Conservation (phyloP, 2,113 vertebrate genomes). For the Sturnus vulgaris region DNA sequence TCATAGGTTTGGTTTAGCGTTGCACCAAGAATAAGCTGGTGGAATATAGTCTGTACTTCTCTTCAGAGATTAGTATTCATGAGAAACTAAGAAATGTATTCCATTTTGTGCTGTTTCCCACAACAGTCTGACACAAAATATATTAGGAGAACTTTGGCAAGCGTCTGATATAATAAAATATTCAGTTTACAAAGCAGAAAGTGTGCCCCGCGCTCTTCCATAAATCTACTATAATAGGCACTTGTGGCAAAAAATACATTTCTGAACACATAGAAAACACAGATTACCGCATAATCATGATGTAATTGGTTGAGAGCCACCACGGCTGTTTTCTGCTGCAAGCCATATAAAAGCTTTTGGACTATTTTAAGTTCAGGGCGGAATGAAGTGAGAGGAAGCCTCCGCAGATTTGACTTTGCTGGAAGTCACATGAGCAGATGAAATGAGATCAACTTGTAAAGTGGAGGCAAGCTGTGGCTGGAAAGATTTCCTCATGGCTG, state of each 20-base stretch:
- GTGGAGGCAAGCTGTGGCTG: constrained; percentile 15
- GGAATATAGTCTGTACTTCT: not conserved
- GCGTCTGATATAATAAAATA: constrained; percentile 25
- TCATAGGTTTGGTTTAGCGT: not conserved
- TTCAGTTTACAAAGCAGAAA: constrained; percentile 44
- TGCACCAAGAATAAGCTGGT: not conserved
- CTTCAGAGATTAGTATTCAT: constrained; percentile 6
- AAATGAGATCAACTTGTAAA: constrained; percentile 60
- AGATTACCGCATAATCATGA: constrained; percentile 45
- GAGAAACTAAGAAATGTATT: constrained; percentile 27
- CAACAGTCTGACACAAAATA: constrained; percentile 37
- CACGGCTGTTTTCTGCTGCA: constrained; percentile 29
- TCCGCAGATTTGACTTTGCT: constrained; percentile 56
- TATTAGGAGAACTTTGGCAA: constrained; percentile 35
- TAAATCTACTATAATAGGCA: constrained; percentile 37
- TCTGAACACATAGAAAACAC: constrained; percentile 38
- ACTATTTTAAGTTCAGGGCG: constrained; percentile 33
- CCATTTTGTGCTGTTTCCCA: constrained; percentile 15
- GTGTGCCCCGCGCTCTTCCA: not conserved
- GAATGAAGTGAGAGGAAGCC: constrained; percentile 66
- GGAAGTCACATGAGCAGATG: constrained; percentile 60
- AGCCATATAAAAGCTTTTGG: constrained; percentile 1
- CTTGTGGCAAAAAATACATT: constrained; percentile 31
- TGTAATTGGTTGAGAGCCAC: constrained; percentile 53
- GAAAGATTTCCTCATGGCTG: constrained; percentile 57